Base-by-base conservation (phyloP, 2,797 vertebrate genomes). In the Pantherophis vulpinus region DNA sequence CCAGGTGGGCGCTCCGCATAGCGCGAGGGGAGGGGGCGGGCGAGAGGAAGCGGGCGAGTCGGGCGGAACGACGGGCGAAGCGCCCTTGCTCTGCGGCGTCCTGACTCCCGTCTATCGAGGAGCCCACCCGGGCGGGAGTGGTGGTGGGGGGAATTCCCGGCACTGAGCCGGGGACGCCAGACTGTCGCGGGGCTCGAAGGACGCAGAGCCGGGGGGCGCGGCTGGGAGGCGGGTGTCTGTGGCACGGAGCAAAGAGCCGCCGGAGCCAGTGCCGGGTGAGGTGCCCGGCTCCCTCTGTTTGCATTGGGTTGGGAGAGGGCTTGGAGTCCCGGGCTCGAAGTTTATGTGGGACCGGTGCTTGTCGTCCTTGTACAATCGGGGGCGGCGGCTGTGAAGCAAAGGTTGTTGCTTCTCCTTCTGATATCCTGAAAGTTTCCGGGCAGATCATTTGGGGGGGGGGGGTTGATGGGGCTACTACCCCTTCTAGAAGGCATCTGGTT, bases 101-200 rank as follows among this genome's bases (percentile, higher is more conserved):
- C 37, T 0, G 8, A 47, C n/a, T 29, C 42, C 11, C 0, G 16
- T 11, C 54, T 27, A 1, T 25, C 37, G 23, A 11, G 16, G 58
- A 9, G 37, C 66, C 79, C 79, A 60, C 32, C 86, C 94, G 91
- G 51, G 47, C 47, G 47, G 47, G 47, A 7, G 47, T 7, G 47
- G 47, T 5, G 47, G 47, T 47, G 47, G 5, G 8, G 51, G 95
- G 83, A 94, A 93, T n/a, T 18, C 47, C 47, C n/a, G 51, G 47
- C 29, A 32, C 9, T 12, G 29, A 29, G 42, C 59, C 83, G 86
- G 86, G 42, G 86, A 86, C 79, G 83, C 97, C 97, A 97, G 97
- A 98, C 98, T 98, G 59, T 42, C 56, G 88, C 37, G 18, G 63
- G 29, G 55, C 18, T 23, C 11, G 2, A 32, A 47, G 37, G 37